Evolutionary conservation across 2,113 vertebrate species (phyloP), one percentile per base, ranked within the genome.

Genomic region (Channa maculata): DNA sequence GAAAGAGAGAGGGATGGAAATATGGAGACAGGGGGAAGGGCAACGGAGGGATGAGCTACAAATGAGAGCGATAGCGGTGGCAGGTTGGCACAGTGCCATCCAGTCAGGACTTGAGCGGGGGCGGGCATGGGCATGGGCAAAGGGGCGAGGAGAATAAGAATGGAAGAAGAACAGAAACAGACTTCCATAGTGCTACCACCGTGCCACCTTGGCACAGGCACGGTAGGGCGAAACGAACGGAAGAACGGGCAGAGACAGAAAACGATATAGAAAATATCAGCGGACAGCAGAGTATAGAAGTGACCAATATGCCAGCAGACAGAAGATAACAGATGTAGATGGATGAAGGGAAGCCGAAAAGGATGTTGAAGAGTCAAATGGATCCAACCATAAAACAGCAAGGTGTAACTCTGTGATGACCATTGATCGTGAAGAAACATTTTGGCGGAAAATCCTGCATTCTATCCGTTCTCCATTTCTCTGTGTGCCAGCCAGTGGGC

Each of bases 11-110:
- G 79, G 66, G 76, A 89, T 78, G 86, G 71, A 80, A 86, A 84
- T 83, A 46, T 79, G 81, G 86, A 86, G 79, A 88, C 84, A 87
- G 92, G 92, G 88, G 89, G 91, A 91, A 91, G 92, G 91, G 92
- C 91, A 88, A 90, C 62, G 10, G 85, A 87, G 68, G 72, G 88
- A 92, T 90, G 91, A 92, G 87, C 92, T 91, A 89, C 89, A 91
- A 93, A 93, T 93, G 89, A 91, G 92, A 91, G 88, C 87, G 88
- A 93, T 93, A 90, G 92, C 77, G 76, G 89, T 90, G 90, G 91
- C 92, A 92, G 91, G 92, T 93, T 93, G 92, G 92, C 92, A 93
- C 92, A 48, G 92, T 93, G 92, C 92, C 92, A 93, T 93, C 92
- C 92, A 93, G 91, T 93, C 91, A 93, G 92, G 88, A 77, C 89